phyloP scores from a whole-genome alignment of 2,797 vertebrate genomes.

The Apodemus agrarius region DNA sequence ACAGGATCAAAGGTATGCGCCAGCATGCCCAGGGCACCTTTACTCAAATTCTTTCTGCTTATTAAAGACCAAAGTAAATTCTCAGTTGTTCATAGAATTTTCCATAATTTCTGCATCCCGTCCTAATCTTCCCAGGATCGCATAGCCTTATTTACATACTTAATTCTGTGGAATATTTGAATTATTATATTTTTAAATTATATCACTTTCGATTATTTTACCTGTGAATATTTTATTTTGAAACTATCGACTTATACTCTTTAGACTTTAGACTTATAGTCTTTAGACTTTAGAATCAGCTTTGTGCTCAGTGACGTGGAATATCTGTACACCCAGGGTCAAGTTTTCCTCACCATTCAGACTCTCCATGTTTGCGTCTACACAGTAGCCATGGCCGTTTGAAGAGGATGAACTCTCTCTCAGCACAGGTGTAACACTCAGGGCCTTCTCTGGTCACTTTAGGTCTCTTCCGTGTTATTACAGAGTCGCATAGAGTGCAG shows the following conservation, averaged over 20 bases:
- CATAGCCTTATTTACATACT: background rate
- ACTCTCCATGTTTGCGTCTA: background rate
- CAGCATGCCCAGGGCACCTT: background rate
- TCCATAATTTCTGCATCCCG: background rate
- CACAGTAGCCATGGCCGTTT: background rate
- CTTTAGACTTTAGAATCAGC: background rate
- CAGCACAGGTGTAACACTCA: background rate
- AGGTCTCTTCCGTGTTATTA: background rate
- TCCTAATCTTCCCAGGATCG: background rate
- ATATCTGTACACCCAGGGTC: background rate
- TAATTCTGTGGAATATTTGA: background rate
- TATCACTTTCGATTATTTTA: slow-evolving; percentile 24
- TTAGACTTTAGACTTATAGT: no score
- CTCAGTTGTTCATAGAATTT: slow-evolving; percentile 1
- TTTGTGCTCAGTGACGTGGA: background rate
- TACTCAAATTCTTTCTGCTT: background rate
- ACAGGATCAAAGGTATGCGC: no score
- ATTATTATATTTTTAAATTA: background rate
- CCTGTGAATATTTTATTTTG: background rate
- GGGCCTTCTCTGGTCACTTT: background rate
- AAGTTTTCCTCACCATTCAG: background rate
- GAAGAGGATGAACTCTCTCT: background rate
- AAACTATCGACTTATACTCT: background rate
- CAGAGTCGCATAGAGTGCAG: background rate
- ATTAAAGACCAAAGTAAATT: background rate